Conservation (phyloP, 92 coral and sea anemone genomes). For the Phymanthus crucifer region DNA sequence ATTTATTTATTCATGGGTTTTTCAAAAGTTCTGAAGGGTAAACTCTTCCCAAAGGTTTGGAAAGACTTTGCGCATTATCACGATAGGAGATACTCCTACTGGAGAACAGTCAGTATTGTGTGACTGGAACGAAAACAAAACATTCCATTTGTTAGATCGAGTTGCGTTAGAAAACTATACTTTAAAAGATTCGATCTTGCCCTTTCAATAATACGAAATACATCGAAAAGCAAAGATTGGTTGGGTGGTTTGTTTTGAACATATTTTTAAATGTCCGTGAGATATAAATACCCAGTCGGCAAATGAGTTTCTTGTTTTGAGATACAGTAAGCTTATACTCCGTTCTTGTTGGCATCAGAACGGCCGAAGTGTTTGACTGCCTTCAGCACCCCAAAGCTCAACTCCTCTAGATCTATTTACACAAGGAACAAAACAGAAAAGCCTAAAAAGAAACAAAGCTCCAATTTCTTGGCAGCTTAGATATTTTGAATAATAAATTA, state of each 20-base stretch:
- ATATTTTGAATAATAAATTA: slow-evolving; percentile 91
- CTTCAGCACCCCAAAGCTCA: slow-evolving; percentile 33
- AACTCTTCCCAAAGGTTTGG: slow-evolving; percentile 23
- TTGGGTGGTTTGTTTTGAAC: slow-evolving; percentile 11
- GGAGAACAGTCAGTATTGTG: slow-evolving; percentile 26
- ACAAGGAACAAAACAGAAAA: slow-evolving; percentile 49
- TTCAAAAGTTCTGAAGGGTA: slow-evolving; percentile 56
- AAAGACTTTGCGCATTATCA: slow-evolving; percentile 17
- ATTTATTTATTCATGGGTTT: slow-evolving; percentile 88
- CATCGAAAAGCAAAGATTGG: neutral
- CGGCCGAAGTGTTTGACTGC: slow-evolving; percentile 17
- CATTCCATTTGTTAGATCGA: slow-evolving; percentile 13
- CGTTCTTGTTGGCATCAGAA: neutral
- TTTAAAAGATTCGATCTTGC: neutral
- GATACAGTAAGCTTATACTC: slow-evolving; percentile 4
- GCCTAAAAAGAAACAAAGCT: slow-evolving; percentile 60
- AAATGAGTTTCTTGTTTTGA: slow-evolving; percentile 11
- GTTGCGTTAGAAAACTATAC: slow-evolving; percentile 1
- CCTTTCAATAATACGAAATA: neutral
- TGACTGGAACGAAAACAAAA: slow-evolving; percentile 36
- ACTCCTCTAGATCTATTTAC: slow-evolving; percentile 46
- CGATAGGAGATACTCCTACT: neutral
- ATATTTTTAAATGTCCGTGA: neutral
- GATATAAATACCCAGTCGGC: slow-evolving; percentile 8
- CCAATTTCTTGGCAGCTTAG: slow-evolving; percentile 85